Conservation (phyloP, 1,140 invertebrate species). For the Drosophila eugracilis region DNA sequence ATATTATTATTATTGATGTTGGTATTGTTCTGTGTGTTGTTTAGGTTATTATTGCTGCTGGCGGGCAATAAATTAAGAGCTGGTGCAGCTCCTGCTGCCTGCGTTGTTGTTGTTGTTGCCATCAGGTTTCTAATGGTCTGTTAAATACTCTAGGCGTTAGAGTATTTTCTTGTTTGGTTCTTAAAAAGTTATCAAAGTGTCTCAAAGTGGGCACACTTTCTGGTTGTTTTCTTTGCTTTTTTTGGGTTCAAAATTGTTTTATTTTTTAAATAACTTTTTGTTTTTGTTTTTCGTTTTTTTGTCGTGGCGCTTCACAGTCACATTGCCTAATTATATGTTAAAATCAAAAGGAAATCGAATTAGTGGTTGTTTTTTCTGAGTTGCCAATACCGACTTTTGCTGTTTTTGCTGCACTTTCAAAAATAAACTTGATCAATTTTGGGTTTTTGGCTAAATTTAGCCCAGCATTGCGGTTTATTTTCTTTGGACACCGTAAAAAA, state of each 20-base stretch:
- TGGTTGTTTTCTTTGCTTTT: too few species aligned
- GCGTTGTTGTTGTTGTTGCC: slow-evolving; percentile 71
- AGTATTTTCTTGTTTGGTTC: slow-evolving; percentile 5
- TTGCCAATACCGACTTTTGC: slow-evolving; percentile 6
- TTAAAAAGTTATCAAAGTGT: neutral
- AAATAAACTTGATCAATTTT: slow-evolving; percentile 12
- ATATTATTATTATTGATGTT: slow-evolving; percentile 8
- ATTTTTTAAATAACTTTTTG: slow-evolving; percentile 9
- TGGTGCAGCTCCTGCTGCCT: slow-evolving; percentile 54
- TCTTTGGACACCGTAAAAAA: slow-evolving; percentile 34
- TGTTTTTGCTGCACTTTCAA: slow-evolving; percentile 23
- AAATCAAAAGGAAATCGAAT: slow-evolving; percentile 15
- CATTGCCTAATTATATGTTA: slow-evolving; percentile 57
- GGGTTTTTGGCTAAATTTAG: slow-evolving; percentile 37
- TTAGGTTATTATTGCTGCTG: slow-evolving; percentile 18
- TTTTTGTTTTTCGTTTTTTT: slow-evolving; percentile 18
- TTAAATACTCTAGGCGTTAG: slow-evolving; percentile 32
- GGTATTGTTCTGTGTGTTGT: slow-evolving; percentile 8
- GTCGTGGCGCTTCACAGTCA: slow-evolving; percentile 62
- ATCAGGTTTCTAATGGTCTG: slow-evolving; percentile 69
- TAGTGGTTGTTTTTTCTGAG: slow-evolving; percentile 9
- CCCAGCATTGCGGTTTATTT: slow-evolving; percentile 9
- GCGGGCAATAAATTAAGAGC: slow-evolving; percentile 39
- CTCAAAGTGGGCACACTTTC: slow-evolving; percentile 13
- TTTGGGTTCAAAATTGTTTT: too few species aligned